Conservation (phyloP, 1,140 invertebrate species). For the Drosophila ercepeae region DNA sequence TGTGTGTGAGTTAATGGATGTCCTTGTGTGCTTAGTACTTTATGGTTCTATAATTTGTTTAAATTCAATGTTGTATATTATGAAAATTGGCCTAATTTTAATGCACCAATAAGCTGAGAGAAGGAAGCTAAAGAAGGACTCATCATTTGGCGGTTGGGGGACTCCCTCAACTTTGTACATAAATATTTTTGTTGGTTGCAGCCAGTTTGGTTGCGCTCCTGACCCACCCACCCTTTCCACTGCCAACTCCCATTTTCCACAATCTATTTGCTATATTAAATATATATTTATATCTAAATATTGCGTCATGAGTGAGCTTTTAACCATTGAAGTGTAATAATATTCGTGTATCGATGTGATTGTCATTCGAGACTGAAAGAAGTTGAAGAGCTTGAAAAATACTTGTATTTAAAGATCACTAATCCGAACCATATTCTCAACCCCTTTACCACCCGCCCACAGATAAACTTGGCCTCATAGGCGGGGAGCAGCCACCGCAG, state of each 20-base stretch:
- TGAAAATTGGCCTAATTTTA: constrained; percentile 34
- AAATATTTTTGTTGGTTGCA: constrained; percentile 21
- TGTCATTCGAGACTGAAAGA: constrained; percentile 50
- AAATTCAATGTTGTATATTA: constrained; percentile 31
- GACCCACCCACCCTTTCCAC: not conserved
- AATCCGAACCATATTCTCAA: not conserved
- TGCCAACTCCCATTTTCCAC: constrained; percentile 17
- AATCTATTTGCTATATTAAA: constrained; percentile 23
- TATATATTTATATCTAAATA: constrained; percentile 17
- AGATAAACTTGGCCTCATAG: constrained; percentile 84
- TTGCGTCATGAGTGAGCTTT: constrained; percentile 52
- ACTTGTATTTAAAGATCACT: not conserved
- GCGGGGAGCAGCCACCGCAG: constrained; percentile 82
- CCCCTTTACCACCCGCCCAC: constrained; percentile 3
- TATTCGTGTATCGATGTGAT: constrained; percentile 70
- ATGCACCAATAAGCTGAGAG: constrained; percentile 27
- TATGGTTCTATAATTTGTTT: constrained; percentile 38
- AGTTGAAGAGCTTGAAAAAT: constrained; percentile 3
- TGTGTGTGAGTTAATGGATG: constrained; percentile 52
- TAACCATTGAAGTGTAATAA: constrained; percentile 59
- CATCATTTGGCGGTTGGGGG: not conserved
- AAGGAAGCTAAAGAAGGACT: constrained; percentile 3
- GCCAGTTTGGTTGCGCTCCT: not conserved
- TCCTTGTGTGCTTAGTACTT: constrained; percentile 33
- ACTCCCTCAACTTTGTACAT: constrained; percentile 18